phyloP scores from a whole-genome alignment of 2,797 vertebrate genomes.

The Manis pentadactyla region DNA sequence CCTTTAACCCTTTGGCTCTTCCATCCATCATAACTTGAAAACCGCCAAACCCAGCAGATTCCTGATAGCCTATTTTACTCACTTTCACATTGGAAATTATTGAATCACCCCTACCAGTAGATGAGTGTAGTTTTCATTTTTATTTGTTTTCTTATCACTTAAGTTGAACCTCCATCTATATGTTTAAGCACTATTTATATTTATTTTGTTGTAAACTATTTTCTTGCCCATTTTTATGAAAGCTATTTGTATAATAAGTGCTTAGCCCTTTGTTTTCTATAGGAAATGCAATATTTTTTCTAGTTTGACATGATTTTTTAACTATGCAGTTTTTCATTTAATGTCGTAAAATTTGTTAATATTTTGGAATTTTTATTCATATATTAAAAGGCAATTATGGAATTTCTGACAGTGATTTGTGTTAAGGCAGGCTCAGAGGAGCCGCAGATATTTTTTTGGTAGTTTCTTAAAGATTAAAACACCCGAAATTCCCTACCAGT shows the following conservation, averaged over 20 bases:
- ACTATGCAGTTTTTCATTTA: neutral
- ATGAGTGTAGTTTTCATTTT: neutral
- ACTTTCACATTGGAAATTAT: neutral
- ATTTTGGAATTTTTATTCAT: constrained; percentile 1
- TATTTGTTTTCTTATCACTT: neutral
- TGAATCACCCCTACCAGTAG: neutral
- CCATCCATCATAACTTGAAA: neutral
- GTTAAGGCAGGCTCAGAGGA: neutral
- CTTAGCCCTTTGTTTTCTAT: neutral
- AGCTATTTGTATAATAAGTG: neutral
- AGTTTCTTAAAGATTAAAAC: neutral
- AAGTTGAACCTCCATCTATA: neutral
- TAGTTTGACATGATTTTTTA: neutral
- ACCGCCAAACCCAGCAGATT: neutral
- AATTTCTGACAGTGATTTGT: neutral
- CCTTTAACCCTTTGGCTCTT: neutral
- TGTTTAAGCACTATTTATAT: neutral
- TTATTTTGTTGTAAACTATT: neutral
- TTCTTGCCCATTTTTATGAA: neutral
- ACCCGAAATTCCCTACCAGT: neutral
- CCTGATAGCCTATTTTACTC: neutral
- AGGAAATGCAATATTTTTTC: neutral
- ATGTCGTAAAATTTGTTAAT: neutral
- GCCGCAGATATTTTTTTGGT: neutral
- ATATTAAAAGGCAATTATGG: neutral